These are phyloP conservation scores for Neosilurus mollespiculum DNA, from an alignment of 2,797 vertebrate species.

Conservation along the genomic window DNA sequence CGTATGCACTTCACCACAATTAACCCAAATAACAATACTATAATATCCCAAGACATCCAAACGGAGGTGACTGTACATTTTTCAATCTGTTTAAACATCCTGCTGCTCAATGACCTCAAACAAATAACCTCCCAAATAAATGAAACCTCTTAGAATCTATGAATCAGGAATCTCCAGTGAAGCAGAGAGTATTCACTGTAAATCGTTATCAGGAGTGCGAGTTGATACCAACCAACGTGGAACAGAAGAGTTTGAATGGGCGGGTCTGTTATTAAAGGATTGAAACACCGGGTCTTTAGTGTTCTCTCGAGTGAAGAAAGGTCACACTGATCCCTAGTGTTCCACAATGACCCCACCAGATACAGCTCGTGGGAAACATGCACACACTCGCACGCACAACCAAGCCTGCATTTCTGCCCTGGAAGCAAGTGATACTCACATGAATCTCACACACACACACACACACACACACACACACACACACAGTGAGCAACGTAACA, in stretches of 20 bases:
- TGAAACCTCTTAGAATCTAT: too few relatives aligned
- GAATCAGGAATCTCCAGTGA: not conserved
- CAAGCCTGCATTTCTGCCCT: not conserved
- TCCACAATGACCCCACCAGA: constrained; percentile 33
- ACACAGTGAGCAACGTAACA: not conserved
- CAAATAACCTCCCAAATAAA: not conserved
- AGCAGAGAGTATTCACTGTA: not conserved
- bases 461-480: not conserved
- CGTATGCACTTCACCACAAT: not conserved
- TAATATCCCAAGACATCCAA: not conserved
- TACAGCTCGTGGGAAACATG: constrained; percentile 29
- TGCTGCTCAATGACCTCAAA: not conserved
- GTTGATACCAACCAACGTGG: not conserved
- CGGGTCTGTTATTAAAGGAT: not conserved
- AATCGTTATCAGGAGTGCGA: not conserved
- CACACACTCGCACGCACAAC: not conserved
- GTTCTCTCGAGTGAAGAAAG: constrained; percentile 16
- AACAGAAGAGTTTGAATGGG: not conserved
- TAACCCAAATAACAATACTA: constrained; percentile 7
- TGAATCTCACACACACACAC: not conserved
- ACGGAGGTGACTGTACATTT: not conserved
- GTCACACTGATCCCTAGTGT: not conserved
- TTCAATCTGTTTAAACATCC: too few relatives aligned
- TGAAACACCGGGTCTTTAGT: not conserved
- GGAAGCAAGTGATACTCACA: constrained; percentile 1